A percentile compares a stretch with the other conserved stretches of the same genome.
phyloP scores from a whole-genome alignment of 2,888 invertebrate species.

The Apamea sordens region DNA sequence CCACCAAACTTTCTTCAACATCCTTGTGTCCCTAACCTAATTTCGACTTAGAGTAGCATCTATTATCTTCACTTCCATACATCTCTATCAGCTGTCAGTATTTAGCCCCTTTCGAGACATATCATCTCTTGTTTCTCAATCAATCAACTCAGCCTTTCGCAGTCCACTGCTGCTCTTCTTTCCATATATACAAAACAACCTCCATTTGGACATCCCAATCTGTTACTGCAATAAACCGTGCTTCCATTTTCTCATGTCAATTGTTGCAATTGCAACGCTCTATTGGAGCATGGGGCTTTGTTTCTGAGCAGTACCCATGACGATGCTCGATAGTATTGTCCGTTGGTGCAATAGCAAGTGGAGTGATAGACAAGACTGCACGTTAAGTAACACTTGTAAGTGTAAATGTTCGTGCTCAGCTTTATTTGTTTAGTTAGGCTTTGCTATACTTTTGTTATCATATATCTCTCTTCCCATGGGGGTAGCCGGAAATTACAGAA shows the following conservation, averaged over 20 bases:
- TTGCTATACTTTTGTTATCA: background rate
- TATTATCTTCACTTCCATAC: no score
- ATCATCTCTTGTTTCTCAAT: no score
- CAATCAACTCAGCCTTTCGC: no score
- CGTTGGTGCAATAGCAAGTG: constrained; percentile 42
- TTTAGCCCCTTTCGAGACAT: no score
- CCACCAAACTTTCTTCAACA: no score
- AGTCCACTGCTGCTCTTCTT: no score
- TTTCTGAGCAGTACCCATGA: constrained; percentile 81
- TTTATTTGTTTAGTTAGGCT: background rate
- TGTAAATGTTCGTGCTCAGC: background rate
- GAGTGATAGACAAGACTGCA: constrained; percentile 47
- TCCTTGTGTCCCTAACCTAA: no score
- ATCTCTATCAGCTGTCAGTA: no score
- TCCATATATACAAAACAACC: background rate
- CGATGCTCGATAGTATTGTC: constrained; percentile 72
- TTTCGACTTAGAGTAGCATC: no score
- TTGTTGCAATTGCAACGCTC: constrained; percentile 86
- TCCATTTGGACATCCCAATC: constrained; percentile 24
- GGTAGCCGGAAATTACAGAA: background rate
- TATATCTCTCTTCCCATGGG: background rate
- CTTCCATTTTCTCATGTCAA: constrained; percentile 86
- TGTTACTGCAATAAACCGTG: constrained; percentile 48
- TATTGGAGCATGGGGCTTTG: constrained; percentile 87
- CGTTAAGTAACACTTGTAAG: constrained; percentile 33